A percentile compares a stretch with the other conserved stretches of the same genome.
Conservation (phyloP, 1,140 invertebrate species). For the Cyphomyrmex costatus region DNA sequence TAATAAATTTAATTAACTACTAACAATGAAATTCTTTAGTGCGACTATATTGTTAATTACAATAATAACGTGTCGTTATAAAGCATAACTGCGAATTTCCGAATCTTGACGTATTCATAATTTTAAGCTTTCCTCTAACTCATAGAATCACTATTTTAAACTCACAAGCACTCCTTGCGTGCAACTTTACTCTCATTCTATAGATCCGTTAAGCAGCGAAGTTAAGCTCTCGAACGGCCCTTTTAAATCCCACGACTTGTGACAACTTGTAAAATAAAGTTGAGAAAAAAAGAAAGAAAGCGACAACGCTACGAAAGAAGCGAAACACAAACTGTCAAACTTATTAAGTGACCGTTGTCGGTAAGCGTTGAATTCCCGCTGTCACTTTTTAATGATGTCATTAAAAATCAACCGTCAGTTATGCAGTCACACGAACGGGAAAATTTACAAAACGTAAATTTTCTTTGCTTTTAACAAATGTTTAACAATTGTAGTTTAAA, state of each 20-base stretch:
- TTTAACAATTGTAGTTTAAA: background rate
- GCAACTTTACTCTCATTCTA: constrained; percentile 5
- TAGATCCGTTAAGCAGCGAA: constrained; percentile 32
- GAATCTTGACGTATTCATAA: background rate
- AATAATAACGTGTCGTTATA: background rate
- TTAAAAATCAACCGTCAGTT: constrained; percentile 36
- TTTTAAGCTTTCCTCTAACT: background rate
- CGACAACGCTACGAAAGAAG: background rate
- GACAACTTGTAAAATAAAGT: constrained; percentile 24
- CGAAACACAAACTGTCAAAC: constrained; percentile 24
- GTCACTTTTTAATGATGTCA: constrained; percentile 33
- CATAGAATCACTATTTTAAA: constrained; percentile 23
- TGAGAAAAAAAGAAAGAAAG: constrained; percentile 1
- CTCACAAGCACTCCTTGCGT: background rate
- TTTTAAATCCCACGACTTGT: constrained; percentile 44
- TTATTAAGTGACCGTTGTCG: constrained; percentile 10
- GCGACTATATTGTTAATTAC: background rate
- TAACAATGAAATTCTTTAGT: background rate
- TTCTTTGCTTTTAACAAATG: constrained; percentile 5
- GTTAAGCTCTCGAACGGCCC: constrained; percentile 31
- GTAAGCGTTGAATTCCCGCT: background rate
- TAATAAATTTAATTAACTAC: background rate
- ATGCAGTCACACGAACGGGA: background rate
- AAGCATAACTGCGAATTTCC: background rate
- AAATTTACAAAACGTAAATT: constrained; percentile 25